phyloP scores from a whole-genome alignment of 2,113 vertebrate genomes.

The Catharus bicknelli region DNA sequence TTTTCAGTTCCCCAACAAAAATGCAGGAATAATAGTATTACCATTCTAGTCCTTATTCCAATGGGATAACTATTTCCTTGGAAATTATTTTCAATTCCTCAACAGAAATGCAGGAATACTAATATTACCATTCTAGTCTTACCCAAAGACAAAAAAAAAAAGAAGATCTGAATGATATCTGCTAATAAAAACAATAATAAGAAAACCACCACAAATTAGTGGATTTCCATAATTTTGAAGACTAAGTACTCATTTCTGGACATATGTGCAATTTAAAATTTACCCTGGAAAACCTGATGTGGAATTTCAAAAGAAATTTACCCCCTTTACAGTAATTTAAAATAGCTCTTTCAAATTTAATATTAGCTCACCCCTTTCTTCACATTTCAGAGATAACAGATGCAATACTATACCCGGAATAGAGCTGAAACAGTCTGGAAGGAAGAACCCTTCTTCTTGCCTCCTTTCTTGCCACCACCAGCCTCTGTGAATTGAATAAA shows the following conservation, averaged over 20 bases:
- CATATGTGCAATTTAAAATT: neutral
- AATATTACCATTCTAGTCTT: neutral
- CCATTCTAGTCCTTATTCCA: too few relatives aligned
- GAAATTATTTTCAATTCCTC: too few relatives aligned
- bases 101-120: too few relatives aligned
- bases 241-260: neutral
- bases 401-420: slow-evolving; percentile 61
- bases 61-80: too few relatives aligned
- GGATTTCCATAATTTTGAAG: neutral
- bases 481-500: neutral
- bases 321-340: neutral
- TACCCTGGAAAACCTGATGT: neutral
- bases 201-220: neutral
- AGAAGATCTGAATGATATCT: neutral
- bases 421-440: slow-evolving; percentile 55
- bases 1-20: neutral
- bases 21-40: neutral
- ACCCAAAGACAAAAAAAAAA: neutral
- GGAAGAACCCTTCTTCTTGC: slow-evolving; percentile 48
- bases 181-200: neutral
- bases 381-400: neutral
- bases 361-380: neutral
- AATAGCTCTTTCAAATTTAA: neutral
- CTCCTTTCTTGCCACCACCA: slow-evolving; percentile 19
- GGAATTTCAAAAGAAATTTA: neutral